phyloP scores from a whole-genome alignment of 2,113 vertebrate species.

The Oophaga pumilio region DNA sequence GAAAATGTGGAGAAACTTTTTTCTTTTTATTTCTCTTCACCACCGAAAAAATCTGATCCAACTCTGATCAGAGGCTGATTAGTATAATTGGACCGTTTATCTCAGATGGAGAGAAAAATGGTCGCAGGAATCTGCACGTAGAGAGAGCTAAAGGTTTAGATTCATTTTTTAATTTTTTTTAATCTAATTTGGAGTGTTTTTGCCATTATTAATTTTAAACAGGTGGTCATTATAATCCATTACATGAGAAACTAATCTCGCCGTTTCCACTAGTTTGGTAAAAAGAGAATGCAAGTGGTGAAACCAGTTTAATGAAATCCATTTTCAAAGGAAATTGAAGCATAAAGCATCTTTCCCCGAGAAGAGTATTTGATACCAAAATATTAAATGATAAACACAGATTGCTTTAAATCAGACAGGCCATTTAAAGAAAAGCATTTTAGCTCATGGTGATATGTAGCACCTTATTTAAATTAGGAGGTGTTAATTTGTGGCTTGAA shows the following conservation, averaged over 20 bases:
- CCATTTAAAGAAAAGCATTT: slow-evolving; percentile 87
- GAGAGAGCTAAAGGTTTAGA: not conserved
- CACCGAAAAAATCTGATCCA: too few species aligned
- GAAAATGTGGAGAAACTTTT: too few species aligned
- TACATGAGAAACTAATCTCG: not conserved
- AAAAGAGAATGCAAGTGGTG: slow-evolving; percentile 67
- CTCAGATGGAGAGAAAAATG: too few species aligned
- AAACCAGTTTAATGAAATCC: slow-evolving; percentile 77
- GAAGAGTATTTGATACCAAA: slow-evolving; percentile 82
- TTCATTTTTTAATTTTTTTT: not conserved
- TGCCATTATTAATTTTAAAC: not conserved
- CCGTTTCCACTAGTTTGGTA: slow-evolving; percentile 57
- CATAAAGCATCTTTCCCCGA: slow-evolving; percentile 73
- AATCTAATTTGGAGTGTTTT: not conserved
- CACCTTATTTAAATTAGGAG: slow-evolving; percentile 89
- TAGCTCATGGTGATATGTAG: slow-evolving; percentile 86
- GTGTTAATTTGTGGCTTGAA: slow-evolving; percentile 89
- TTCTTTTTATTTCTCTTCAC: too few species aligned
- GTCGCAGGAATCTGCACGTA: too few species aligned
- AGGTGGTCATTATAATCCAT: not conserved
- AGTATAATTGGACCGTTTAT: too few species aligned
- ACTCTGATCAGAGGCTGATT: too few species aligned
- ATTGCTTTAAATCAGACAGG: slow-evolving; percentile 85
- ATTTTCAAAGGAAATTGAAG: slow-evolving; percentile 79
- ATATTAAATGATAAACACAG: slow-evolving; percentile 88